Percentiles rank a stretch among this genome's conserved stretches.
Evolutionary conservation across 2,113 vertebrate genomes (phyloP).

Genomic region (Morone chrysops): DNA sequence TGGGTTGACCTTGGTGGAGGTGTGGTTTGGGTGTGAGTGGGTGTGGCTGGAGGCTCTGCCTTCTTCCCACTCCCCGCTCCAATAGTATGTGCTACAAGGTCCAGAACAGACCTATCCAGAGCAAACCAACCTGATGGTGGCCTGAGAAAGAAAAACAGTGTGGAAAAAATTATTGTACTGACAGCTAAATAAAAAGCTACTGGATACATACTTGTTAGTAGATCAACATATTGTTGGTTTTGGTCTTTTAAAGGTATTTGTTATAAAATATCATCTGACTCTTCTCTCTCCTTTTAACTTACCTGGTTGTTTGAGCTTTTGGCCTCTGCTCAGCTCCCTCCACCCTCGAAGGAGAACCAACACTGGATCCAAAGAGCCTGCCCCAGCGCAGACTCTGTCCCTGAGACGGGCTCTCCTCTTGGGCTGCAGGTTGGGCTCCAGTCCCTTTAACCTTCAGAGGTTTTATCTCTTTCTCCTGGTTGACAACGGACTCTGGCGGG

Average conservation of each 20-base stretch:
- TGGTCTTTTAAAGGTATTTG: not conserved
- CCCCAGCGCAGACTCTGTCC: constrained; percentile 81
- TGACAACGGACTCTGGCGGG: constrained; percentile 91
- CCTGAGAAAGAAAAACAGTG: constrained; percentile 74
- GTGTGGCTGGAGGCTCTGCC: constrained; percentile 38
- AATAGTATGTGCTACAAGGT: constrained; percentile 90
- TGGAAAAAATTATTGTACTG: not conserved
- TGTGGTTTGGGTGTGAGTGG: constrained; percentile 32
- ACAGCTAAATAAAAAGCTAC: not conserved
- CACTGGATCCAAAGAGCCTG: constrained; percentile 82
- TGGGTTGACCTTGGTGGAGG: not conserved
- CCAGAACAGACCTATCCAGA: constrained; percentile 91
- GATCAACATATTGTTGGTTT: too few relatives aligned
- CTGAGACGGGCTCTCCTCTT: constrained; percentile 78
- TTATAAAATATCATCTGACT: not conserved
- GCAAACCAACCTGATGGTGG: constrained; percentile 94
- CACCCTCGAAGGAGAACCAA: constrained; percentile 55
- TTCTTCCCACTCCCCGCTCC: constrained; percentile 86
- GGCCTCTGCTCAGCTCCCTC: constrained; percentile 66
- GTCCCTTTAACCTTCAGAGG: constrained; percentile 33
- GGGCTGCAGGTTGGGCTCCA: constrained; percentile 27
- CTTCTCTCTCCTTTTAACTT: not conserved
- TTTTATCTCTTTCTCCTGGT: constrained; percentile 81
- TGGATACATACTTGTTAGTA: not conserved
- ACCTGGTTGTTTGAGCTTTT: constrained; percentile 86